Base-by-base conservation (phyloP, 2,888 invertebrate species). In the Priocnemis perturbator region DNA sequence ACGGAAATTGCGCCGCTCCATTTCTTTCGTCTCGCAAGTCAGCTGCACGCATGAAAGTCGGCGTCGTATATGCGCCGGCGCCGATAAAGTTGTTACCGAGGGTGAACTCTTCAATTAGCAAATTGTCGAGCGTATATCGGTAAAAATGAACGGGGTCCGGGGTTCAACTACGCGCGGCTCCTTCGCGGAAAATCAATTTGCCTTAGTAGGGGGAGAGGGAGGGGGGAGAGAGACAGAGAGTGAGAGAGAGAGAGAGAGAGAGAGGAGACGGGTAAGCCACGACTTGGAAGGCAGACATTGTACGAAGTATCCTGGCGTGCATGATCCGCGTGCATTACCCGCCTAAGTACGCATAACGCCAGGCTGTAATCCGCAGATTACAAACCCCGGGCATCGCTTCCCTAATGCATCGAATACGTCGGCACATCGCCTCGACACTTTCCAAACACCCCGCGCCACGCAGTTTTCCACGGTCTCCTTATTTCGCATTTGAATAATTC, bases 401-500 rank as follows among this genome's bases (percentile, higher is more conserved):
- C 37, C 37, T 37, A 37, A 37, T 37, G 37, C 37, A 37, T 37
- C 11, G 7, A 37, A 56, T 52, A 52, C 17, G 45, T 7, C 37
- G 57, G 45, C 59, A 11, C 37, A 37, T 37, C 37, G 37, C 1
- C 37, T 48, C 68, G 60, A 75, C 70, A 70, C 59, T 70, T 70
- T 63, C 70, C 65, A 63, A 70, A 68, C 66, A 64, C 64, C 23
- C 65, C 50, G 60, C 64, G 57, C 64, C 65, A 37, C 26, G 58
- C 47, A 53, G 26, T 19, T 37, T 37, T 57, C 30, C 21, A 48
- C 44, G 37, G 37, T 37, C 37, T 15, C 53, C 26, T 15, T 64
- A 61, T 67, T 47, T 55, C 47, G 64, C 60, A 73, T 77, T 77
- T 73, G 68, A 77, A 79, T 77, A 79, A 77, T 77, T 73, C 58